phyloP scores from a whole-genome alignment of 2,888 invertebrate genomes.

The Amphipoea lucens region DNA sequence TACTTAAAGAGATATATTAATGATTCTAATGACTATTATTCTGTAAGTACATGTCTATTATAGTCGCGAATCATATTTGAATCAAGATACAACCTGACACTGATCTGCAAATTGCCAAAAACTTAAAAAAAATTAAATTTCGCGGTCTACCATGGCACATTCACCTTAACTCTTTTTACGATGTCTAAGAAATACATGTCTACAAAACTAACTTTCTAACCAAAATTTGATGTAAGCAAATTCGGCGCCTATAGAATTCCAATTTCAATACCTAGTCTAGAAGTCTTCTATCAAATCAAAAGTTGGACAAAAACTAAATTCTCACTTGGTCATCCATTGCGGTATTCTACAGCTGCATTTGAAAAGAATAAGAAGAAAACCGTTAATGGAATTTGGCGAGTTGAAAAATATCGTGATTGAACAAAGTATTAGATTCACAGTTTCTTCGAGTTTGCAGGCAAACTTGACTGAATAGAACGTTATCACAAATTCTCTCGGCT shows the following conservation, averaged over 20 bases:
- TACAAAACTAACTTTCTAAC: conserved; percentile 49
- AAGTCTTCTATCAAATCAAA: conserved; percentile 2
- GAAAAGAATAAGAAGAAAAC: conserved; percentile 25
- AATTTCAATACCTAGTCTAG: conserved; percentile 18
- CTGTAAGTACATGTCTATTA: too few species aligned
- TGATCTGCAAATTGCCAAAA: too few species aligned
- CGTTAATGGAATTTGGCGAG: conserved; percentile 48
- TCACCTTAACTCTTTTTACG: conserved; percentile 47
- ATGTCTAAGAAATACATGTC: conserved; percentile 26
- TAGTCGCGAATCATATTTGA: too few species aligned
- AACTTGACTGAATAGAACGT: conserved; percentile 75
- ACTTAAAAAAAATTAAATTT: too few species aligned
- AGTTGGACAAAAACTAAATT: neutral
- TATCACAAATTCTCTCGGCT: conserved; percentile 73
- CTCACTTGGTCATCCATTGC: conserved; percentile 19
- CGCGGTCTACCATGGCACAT: too few species aligned
- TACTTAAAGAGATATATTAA: too few species aligned
- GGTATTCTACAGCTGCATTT: neutral
- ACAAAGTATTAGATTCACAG: conserved; percentile 65
- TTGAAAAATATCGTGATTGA: conserved; percentile 51
- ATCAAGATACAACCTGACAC: too few species aligned
- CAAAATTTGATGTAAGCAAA: conserved; percentile 49
- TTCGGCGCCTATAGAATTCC: conserved; percentile 41
- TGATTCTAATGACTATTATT: too few species aligned
- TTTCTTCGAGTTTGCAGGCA: conserved; percentile 71